Base-by-base conservation (phyloP, 2,797 vertebrate genomes). In the Urosaurus nigricauda region DNA sequence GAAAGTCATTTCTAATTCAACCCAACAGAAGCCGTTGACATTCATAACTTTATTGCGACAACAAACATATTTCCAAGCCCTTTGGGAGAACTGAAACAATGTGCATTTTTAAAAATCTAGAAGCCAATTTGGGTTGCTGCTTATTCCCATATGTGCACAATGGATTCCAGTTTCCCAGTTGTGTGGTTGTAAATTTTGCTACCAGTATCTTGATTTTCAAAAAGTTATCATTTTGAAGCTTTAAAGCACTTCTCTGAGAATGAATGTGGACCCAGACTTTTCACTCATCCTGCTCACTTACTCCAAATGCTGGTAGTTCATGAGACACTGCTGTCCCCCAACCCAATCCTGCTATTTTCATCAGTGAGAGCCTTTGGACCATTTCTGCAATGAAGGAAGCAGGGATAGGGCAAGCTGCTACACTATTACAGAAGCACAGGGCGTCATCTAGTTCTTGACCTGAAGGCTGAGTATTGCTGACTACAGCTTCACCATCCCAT, bases 211-310 rank as follows among this genome's bases (percentile, higher is more conserved):
- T n/a, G 53, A 65, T n/a, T 51, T 68, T 71, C 68, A 70, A 70
- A 43, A n/a, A 83, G 8, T 19, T 47, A 17, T 92, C n/a, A 65
- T 87, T 60, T 70, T 90, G 58, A 56, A 6, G 2, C 85, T 75
- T 51, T 75, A 32, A 86, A 89, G 90, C 88, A 88, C 91, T 93
- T 73, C 90, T 85, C 6, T 0, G 77, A 85, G 21, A 75, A 74
- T 35, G 35, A 65, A 93, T 78, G 88, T 87, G 84, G 0, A 0
- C 73, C 77, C 60, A 91, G 29, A 84, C 86, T 93, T 94, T 92
- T 87, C 2, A 3, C 78, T 68, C 43, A 84, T 88, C 73, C 21
- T 82, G 84, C 26, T 43, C 12, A 7, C 58, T 63, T 65, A 58
- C 35, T 24, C 21, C 58, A 40, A 82, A 60, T 16, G n/a, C 35